phyloP scores from a whole-genome alignment of 1,140 invertebrate genomes.

The Drosophila cardini region DNA sequence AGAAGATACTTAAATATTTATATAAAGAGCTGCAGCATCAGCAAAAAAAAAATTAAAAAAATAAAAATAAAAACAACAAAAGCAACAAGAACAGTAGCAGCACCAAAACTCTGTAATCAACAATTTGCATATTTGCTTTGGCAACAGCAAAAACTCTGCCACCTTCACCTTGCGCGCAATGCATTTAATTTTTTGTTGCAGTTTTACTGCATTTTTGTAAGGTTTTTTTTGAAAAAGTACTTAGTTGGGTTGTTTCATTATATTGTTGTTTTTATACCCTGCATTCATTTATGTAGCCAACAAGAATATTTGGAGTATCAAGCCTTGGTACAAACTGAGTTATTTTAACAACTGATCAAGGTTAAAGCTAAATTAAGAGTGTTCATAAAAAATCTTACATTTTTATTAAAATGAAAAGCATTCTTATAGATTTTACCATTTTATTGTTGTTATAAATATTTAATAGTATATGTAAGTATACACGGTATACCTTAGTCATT shows the following conservation, averaged over 20 bases:
- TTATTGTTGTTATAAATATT: too few species aligned
- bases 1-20: constrained; percentile 83
- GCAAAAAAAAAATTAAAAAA: constrained; percentile 1
- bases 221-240: constrained; percentile 42
- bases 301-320: too few species aligned
- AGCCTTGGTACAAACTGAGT: too few species aligned
- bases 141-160: constrained; percentile 64
- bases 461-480: background rate
- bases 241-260: constrained; percentile 55
- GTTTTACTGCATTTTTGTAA: constrained; percentile 8
- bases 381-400: too few species aligned
- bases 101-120: constrained; percentile 81
- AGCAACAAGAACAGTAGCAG: constrained; percentile 29
- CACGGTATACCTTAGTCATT: constrained; percentile 6
- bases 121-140: constrained; percentile 84
- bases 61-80: background rate
- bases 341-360: too few species aligned
- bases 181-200: constrained; percentile 31
- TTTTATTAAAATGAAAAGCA: too few species aligned
- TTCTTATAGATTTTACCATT: too few species aligned
- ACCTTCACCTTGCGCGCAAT: constrained; percentile 71
- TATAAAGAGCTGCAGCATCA: constrained; percentile 54
- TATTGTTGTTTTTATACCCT: constrained; percentile 50
- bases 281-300: background rate
- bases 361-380: too few species aligned